Evolutionary conservation across 2,113 vertebrate genomes (phyloP).

Genomic region (Miniopterus natalensis): DNA sequence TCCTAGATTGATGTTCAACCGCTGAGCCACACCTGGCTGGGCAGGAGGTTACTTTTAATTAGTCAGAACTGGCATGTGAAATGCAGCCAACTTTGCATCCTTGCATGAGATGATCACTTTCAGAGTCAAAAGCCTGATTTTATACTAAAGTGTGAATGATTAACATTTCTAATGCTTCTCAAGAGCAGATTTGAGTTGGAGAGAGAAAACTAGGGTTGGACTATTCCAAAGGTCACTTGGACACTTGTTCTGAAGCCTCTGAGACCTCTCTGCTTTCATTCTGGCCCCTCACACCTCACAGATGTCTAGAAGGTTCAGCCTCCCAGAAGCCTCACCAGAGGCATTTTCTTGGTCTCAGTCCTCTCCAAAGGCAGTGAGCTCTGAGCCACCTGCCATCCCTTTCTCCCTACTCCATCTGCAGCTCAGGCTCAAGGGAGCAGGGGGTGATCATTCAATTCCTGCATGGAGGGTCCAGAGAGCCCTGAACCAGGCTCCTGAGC

Average conservation of each 20-base stretch:
- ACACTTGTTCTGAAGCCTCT: background rate
- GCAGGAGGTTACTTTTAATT: background rate
- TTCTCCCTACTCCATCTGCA: rapidly evolving
- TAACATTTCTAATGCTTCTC: background rate
- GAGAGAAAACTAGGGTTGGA: background rate
- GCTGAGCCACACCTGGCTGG: no score
- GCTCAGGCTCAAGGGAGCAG: background rate
- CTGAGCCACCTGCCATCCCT: background rate
- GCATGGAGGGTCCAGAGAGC: background rate
- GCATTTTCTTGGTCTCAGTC: background rate
- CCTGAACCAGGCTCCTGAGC: background rate
- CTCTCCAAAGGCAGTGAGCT: background rate
- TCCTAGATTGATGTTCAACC: no score
- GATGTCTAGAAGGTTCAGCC: background rate
- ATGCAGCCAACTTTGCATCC: background rate
- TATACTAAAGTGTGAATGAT: background rate
- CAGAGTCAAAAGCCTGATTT: background rate
- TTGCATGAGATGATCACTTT: background rate
- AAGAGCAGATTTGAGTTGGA: slow-evolving; percentile 11
- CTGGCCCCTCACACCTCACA: background rate
- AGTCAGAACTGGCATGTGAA: background rate
- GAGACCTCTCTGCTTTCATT: background rate
- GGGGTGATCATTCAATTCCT: background rate
- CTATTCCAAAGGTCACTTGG: background rate
- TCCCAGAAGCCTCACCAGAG: background rate